Evolutionary conservation across 2,888 invertebrate genomes (phyloP), one percentile per base, ranked within the genome.

Genomic region (Pseudococcus jackbeardsleyi): DNA sequence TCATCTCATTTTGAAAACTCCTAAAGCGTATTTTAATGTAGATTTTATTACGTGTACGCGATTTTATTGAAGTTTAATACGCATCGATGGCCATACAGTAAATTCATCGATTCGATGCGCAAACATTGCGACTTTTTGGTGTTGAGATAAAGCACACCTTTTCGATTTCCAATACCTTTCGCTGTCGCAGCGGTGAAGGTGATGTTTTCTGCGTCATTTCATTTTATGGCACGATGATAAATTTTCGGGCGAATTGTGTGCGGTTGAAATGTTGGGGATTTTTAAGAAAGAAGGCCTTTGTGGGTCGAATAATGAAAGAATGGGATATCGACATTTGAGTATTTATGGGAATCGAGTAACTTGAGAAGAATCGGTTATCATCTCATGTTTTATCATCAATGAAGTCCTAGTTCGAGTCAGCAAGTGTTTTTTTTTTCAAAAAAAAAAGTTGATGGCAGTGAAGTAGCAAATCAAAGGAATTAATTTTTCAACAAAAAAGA

Each of bases 11-110:
- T 3, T 33, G 1, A 33, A 33, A 33, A 33, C 26, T 33, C 59
- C 59, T 59, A 59, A 59, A 59, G 5, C 59, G 59, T 59, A 59
- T 59, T 59, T 59, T 59, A 59, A 59, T 59, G 59, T n/a, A 72
- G 68, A 72, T 72, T 72, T 72, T 33, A 72, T 33, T 33, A 33
- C 22, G 68, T 11, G 0, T 72, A 33, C 11, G 68, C 22, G 68
- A 33, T 72, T 72, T 72, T 72, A 72, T 72, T 26, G 68, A 6
- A 72, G 22, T 72, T 72, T 72, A 72, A 72, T 72, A 72, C 68
- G 68, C 68, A 26, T 72, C 68, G 68, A 72, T 72, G 68, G 15
- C 59, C 19, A 17, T 17, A 17, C 54, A 54, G 54, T 9, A 9
- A 59, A 19, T 59, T 54, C 17, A 54, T 17, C 59, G 59, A 59